Evolutionary conservation across 2,888 invertebrate genomes (phyloP).

Genomic region (Polyommatus iphigenia): DNA sequence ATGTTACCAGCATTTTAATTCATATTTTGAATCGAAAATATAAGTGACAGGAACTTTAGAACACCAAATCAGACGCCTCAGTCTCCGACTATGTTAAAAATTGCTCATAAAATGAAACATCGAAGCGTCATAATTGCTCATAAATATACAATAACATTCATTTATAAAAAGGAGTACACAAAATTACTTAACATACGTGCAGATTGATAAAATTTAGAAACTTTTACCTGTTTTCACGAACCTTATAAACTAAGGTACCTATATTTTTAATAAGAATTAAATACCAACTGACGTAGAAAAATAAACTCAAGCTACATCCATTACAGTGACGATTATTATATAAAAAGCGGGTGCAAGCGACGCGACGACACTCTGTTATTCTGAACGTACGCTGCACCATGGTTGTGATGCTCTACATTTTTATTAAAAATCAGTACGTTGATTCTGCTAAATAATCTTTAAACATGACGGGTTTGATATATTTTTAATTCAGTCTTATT

Average conservation of each 20-base stretch:
- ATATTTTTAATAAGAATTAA: not conserved
- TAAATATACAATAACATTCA: not conserved
- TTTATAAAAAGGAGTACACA: not conserved
- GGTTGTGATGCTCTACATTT: not conserved
- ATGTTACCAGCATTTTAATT: not conserved
- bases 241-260: not conserved
- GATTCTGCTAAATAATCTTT: no score
- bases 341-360: conserved; percentile 22
- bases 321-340: conserved; percentile 9
- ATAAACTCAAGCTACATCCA: conserved; percentile 23
- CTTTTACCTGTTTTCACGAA: not conserved
- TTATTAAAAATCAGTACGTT: no score
- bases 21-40: not conserved
- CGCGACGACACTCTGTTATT: conserved; percentile 9
- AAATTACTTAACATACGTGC: conserved; percentile 11
- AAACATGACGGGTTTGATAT: no score
- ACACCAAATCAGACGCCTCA: not conserved
- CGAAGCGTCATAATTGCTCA: not conserved
- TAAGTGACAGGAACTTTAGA: conserved; percentile 1
- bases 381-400: conserved; percentile 2
- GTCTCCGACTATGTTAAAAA: not conserved
- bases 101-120: not conserved
- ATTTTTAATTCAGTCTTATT: no score
- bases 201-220: not conserved
- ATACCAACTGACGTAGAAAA: not conserved